Conservation (phyloP, 2,888 invertebrate genomes). For the Blastobasis adustella region DNA sequence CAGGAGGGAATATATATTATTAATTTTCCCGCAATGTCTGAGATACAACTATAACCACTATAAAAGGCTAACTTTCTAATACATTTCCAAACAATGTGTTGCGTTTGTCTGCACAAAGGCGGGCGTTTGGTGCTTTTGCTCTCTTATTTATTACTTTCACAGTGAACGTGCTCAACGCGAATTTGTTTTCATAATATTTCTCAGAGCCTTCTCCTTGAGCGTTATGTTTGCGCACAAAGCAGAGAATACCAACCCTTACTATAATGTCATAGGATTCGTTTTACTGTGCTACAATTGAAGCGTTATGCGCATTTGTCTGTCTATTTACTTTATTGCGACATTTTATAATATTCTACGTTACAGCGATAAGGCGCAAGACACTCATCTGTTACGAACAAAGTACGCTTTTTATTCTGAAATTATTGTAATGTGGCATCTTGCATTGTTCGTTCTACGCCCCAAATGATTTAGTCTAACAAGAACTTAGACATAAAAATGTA, state of each 20-base stretch:
- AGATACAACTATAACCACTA: constrained; percentile 10
- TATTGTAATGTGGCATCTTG: constrained; percentile 8
- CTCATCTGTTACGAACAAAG: constrained; percentile 49
- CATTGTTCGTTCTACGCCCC: no score
- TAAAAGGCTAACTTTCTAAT: constrained; percentile 34
- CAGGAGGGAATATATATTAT: no score
- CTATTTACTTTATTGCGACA: constrained; percentile 70
- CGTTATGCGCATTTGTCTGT: constrained; percentile 58
- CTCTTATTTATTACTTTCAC: constrained; percentile 69
- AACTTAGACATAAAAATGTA: no score
- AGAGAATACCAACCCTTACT: constrained; percentile 31
- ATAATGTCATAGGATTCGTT: constrained; percentile 24
- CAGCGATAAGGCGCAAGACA: constrained; percentile 56
- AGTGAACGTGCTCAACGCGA: constrained; percentile 69
- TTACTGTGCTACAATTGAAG: constrained; percentile 17
- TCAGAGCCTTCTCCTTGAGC: constrained; percentile 38
- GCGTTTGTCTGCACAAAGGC: constrained; percentile 35
- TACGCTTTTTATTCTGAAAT: constrained; percentile 43
- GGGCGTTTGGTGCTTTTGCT: constrained; percentile 40
- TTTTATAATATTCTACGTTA: constrained; percentile 70
- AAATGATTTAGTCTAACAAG: no score
- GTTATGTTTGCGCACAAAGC: constrained; percentile 33
- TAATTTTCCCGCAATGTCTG: no score
- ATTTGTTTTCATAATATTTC: constrained; percentile 75
- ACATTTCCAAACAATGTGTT: constrained; percentile 60